Percentiles rank a stretch among this genome's conserved stretches.
These are phyloP conservation scores for Drosophila glabriapex DNA, from an alignment of 2,888 invertebrate species.

Conservation along the genomic window DNA sequence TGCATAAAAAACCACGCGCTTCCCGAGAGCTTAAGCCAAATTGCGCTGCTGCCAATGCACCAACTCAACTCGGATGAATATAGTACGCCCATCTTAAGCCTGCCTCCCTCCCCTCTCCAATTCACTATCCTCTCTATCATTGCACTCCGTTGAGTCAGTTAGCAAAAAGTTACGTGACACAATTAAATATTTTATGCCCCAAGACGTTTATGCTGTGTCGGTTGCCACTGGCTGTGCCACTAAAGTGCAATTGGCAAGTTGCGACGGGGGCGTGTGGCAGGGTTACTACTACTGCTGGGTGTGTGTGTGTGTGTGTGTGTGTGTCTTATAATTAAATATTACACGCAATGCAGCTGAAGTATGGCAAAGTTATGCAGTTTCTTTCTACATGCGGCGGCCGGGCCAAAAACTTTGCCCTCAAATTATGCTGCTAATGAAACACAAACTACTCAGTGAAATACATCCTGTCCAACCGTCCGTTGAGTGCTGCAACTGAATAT, in stretches of 20 bases:
- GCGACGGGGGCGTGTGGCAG: neutral
- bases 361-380: conserved; percentile 75
- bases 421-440: conserved; percentile 79
- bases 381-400: conserved; percentile 45
- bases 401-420: conserved; percentile 57
- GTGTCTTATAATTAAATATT: conserved; percentile 76
- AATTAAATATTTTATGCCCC: conserved; percentile 80
- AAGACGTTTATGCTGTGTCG: conserved; percentile 77
- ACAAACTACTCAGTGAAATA: conserved; percentile 59
- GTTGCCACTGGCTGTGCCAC: conserved; percentile 63
- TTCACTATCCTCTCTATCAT: conserved; percentile 10
- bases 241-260: conserved; percentile 78
- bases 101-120: neutral
- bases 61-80: conserved; percentile 14
- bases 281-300: neutral
- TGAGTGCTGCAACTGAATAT: conserved; percentile 16
- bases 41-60: conserved; percentile 35
- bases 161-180: conserved; percentile 80
- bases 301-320: conserved; percentile 40
- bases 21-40: conserved; percentile 51
- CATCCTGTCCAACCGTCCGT: conserved; percentile 17
- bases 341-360: conserved; percentile 81
- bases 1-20: conserved; percentile 56
- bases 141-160: conserved; percentile 61
- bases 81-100: neutral